Conservation (phyloP, 1,140 invertebrate genomes). For the Elymnias hypermnestra region DNA sequence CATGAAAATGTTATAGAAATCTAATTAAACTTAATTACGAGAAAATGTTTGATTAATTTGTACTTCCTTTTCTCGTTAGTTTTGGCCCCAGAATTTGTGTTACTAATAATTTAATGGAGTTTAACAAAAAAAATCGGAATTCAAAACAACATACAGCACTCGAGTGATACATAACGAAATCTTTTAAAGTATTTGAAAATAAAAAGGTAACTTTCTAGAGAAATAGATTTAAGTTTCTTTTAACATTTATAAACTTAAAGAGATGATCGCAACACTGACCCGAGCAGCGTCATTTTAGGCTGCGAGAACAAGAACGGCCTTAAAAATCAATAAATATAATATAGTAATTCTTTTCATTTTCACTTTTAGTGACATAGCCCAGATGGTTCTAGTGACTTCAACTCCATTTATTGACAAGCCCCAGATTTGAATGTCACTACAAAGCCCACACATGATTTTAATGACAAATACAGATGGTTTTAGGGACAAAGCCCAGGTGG, state of each 20-base stretch:
- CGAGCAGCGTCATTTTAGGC: too few species aligned
- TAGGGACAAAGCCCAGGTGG: too few species aligned
- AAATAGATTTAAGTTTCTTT: slow-evolving; percentile 16
- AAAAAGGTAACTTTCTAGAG: slow-evolving; percentile 15
- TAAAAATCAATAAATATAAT: too few species aligned
- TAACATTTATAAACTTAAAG: slow-evolving; percentile 23
- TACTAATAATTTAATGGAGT: slow-evolving; percentile 33
- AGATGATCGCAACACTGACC: slow-evolving; percentile 11
- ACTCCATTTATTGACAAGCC: too few species aligned
- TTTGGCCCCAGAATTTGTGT: slow-evolving; percentile 67
- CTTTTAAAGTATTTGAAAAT: too few species aligned
- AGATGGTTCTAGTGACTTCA: too few species aligned
- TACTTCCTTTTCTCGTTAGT: slow-evolving; percentile 63
- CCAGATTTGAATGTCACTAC: too few species aligned
- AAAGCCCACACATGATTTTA: too few species aligned
- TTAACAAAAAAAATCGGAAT: slow-evolving; percentile 22
- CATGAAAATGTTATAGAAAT: slow-evolving; percentile 40
- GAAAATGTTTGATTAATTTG: slow-evolving; percentile 63
- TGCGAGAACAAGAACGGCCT: too few species aligned
- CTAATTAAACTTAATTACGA: slow-evolving; percentile 63
- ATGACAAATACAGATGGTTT: too few species aligned
- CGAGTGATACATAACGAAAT: slow-evolving; percentile 1
- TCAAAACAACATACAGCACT: slow-evolving; percentile 7
- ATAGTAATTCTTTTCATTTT: too few species aligned
- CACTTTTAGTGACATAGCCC: too few species aligned